phyloP scores from a whole-genome alignment of 2,888 invertebrate genomes.

The Morpho deidamia region DNA sequence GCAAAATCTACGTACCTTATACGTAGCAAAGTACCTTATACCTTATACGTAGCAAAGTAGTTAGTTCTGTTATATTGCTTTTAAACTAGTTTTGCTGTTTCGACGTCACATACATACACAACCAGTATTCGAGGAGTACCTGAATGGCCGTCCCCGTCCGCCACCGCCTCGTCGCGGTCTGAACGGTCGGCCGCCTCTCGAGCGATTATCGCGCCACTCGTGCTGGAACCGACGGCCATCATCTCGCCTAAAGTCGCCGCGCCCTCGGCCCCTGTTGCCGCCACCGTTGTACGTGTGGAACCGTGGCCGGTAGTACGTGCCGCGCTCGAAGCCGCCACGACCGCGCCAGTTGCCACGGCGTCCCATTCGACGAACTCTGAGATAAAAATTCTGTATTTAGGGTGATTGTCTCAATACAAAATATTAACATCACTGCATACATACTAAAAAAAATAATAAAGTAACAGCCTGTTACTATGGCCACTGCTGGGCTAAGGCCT shows the following conservation, averaged over 20 bases:
- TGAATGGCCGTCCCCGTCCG: constrained; percentile 63
- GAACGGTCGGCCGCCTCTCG: constrained; percentile 60
- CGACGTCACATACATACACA: too few relatives aligned
- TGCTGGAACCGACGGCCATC: constrained; percentile 40
- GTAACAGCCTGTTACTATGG: too few relatives aligned
- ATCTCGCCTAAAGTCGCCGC: constrained; percentile 60
- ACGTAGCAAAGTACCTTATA: too few relatives aligned
- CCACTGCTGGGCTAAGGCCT: too few relatives aligned
- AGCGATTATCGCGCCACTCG: constrained; percentile 52
- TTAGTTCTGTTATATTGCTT: too few relatives aligned
- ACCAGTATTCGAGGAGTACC: too few relatives aligned
- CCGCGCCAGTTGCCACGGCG: constrained; percentile 77
- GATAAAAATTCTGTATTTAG: background rate
- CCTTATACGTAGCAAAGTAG: too few relatives aligned
- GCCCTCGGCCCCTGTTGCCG: constrained; percentile 66
- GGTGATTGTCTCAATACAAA: too few relatives aligned
- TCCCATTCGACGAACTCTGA: constrained; percentile 46
- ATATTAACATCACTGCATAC: too few relatives aligned
- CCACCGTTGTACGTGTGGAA: constrained; percentile 83
- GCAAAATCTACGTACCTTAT: too few relatives aligned
- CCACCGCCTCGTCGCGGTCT: constrained; percentile 60
- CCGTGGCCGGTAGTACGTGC: constrained; percentile 88
- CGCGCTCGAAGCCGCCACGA: constrained; percentile 82
- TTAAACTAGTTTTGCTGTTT: too few relatives aligned
- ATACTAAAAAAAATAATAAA: too few relatives aligned